These are phyloP conservation scores for Hanleya hanleyi DNA, from an alignment of 2,888 invertebrate genomes.

Conservation along the genomic window DNA sequence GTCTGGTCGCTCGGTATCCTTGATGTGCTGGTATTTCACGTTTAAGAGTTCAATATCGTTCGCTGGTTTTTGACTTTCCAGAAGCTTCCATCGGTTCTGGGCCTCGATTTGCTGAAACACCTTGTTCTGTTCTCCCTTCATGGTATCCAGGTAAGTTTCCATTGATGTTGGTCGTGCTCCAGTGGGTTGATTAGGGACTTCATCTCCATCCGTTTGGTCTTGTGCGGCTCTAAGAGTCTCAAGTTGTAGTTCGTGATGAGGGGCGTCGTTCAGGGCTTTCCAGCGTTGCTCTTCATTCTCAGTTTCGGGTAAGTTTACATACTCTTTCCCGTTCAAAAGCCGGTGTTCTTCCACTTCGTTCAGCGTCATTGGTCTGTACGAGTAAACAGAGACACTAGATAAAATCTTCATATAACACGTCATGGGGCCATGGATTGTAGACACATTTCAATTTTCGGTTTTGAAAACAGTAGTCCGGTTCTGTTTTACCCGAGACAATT, in stretches of 20 bases:
- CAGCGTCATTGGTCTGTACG: constrained; percentile 53
- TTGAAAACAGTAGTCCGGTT: no score
- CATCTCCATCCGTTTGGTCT: constrained; percentile 27
- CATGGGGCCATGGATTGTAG: no score
- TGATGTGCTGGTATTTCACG: constrained; percentile 53
- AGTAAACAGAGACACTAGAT: neutral
- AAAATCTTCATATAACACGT: no score
- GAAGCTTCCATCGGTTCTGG: constrained; percentile 58
- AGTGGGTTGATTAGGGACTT: constrained; percentile 45
- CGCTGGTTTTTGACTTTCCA: constrained; percentile 59
- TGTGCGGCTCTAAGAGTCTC: constrained; percentile 34
- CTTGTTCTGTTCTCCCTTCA: constrained; percentile 42
- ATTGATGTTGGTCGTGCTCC: constrained; percentile 41
- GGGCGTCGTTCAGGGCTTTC: constrained; percentile 45
- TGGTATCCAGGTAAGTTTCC: constrained; percentile 45
- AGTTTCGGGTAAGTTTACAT: constrained; percentile 60
- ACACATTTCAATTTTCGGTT: no score
- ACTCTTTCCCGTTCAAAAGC: constrained; percentile 61
- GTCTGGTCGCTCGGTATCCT: constrained; percentile 50
- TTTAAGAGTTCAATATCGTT: constrained; percentile 63
- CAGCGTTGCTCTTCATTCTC: constrained; percentile 40
- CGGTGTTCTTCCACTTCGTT: constrained; percentile 62
- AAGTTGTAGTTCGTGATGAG: constrained; percentile 45
- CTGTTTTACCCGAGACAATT: no score
- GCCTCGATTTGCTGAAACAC: constrained; percentile 68